Evolutionary conservation across 2,797 vertebrate genomes (phyloP).

Genomic region (Acridotheres tristis): DNA sequence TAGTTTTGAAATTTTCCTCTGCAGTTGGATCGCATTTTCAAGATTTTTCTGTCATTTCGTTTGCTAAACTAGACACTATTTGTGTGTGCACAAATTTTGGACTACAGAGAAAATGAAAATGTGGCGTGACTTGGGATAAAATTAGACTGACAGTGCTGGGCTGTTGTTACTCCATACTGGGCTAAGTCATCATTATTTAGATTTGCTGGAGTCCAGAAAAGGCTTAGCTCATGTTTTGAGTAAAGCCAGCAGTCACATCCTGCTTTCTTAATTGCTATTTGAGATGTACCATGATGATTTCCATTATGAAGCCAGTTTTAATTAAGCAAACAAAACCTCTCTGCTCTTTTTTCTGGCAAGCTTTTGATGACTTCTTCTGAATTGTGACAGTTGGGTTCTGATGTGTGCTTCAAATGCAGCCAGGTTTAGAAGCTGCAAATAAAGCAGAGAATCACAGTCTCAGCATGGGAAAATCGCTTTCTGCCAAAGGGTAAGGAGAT

Average conservation of each 20-base stretch:
- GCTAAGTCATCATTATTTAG: slow-evolving; percentile 19
- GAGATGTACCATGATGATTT: slow-evolving; percentile 30
- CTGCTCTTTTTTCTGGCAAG: background rate
- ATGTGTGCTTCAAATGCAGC: background rate
- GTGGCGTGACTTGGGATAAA: background rate
- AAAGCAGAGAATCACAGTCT: background rate
- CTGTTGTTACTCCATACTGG: background rate
- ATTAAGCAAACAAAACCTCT: slow-evolving; percentile 46
- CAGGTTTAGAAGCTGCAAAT: background rate
- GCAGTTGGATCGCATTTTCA: background rate
- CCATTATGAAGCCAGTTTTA: slow-evolving; percentile 45
- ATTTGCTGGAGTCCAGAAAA: slow-evolving; percentile 29
- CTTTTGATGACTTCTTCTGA: background rate
- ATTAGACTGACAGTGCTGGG: background rate
- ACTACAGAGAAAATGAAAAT: background rate
- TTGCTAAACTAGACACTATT: background rate
- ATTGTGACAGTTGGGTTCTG: background rate
- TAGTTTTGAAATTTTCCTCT: background rate
- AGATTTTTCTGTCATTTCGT: background rate
- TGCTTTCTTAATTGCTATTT: slow-evolving; percentile 56
- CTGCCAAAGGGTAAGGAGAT: background rate
- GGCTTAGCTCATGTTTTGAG: slow-evolving; percentile 37
- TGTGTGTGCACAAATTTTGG: background rate
- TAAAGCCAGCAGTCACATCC: slow-evolving; percentile 33
- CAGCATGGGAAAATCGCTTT: background rate